Evolutionary conservation across 1,140 invertebrate genomes (phyloP).

Genomic region (Megalopta genalis): DNA sequence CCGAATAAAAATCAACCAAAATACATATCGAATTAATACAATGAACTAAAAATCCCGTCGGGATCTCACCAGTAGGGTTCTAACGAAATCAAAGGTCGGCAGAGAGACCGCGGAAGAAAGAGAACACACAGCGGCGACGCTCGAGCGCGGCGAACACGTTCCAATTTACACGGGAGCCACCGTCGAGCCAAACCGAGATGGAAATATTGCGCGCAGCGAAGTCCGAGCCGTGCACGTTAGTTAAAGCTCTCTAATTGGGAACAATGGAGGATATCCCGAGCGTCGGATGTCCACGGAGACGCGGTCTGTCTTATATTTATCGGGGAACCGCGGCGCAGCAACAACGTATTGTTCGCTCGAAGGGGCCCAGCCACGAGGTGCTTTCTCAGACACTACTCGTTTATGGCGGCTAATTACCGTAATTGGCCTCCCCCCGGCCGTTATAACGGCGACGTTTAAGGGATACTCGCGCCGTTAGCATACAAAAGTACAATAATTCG

Average conservation of each 20-base stretch:
- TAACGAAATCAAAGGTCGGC: no score
- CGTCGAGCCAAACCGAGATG: slow-evolving; percentile 1
- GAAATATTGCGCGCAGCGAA: neutral
- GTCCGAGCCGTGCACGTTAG: neutral
- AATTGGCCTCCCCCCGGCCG: slow-evolving; percentile 51
- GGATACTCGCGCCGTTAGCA: slow-evolving; percentile 50
- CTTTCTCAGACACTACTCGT: slow-evolving; percentile 49
- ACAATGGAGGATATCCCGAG: slow-evolving; percentile 18
- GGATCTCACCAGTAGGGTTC: no score
- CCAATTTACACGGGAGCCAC: slow-evolving; percentile 25
- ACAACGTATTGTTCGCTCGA: slow-evolving; percentile 33
- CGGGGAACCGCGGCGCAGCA: slow-evolving; percentile 1
- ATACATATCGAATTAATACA: no score
- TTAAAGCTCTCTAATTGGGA: slow-evolving; percentile 10
- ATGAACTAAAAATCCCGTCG: no score
- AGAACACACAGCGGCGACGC: no score
- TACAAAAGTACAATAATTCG: slow-evolving; percentile 53
- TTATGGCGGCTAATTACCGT: slow-evolving; percentile 66
- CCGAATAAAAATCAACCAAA: no score
- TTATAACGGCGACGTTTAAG: slow-evolving; percentile 52
- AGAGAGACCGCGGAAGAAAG: no score
- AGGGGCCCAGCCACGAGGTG: slow-evolving; percentile 4
- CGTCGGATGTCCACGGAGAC: slow-evolving; percentile 20
- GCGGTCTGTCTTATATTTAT: slow-evolving; percentile 38
- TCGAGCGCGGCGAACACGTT: slow-evolving; percentile 10